phyloP scores from a whole-genome alignment of 2,888 invertebrate species.

The Agonopterix heracliana region DNA sequence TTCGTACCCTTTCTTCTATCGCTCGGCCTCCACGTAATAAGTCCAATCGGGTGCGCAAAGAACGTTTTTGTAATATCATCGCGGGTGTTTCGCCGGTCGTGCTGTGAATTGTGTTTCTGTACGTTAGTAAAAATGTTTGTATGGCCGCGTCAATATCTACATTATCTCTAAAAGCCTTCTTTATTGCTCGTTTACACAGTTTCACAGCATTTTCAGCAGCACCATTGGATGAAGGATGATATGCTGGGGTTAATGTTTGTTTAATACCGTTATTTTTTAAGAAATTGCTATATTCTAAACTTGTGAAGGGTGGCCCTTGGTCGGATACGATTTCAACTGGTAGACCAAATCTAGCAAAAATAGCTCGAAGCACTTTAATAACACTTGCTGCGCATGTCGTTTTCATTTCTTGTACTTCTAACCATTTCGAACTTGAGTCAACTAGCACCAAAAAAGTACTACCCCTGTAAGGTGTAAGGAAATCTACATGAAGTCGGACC shows the following conservation, averaged over 20 bases:
- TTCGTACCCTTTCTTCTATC: too few relatives aligned
- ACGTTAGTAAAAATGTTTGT: constrained; percentile 12
- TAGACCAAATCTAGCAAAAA: constrained; percentile 12
- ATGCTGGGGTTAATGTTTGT: background rate
- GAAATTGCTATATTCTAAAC: background rate
- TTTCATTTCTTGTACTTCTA: constrained; percentile 15
- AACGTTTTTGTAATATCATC: constrained; percentile 9
- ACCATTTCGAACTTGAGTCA: constrained; percentile 16
- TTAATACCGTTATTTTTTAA: background rate
- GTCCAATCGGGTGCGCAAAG: too few relatives aligned
- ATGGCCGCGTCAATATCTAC: constrained; percentile 9
- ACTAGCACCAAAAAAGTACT: background rate
- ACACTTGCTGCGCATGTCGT: constrained; percentile 8
- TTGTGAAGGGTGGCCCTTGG: constrained; percentile 6
- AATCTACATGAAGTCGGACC: background rate
- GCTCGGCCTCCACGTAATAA: too few relatives aligned
- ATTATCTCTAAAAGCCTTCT: constrained; percentile 13
- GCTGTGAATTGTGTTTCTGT: constrained; percentile 14
- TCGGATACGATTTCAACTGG: constrained; percentile 14
- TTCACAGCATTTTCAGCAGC: constrained; percentile 20
- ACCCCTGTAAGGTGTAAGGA: background rate
- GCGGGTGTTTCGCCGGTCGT: too few relatives aligned
- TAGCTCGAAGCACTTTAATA: constrained; percentile 10
- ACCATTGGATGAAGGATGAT: constrained; percentile 18
- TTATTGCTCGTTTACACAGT: constrained; percentile 17